Base-by-base conservation (phyloP, 1,140 invertebrate genomes). In the Goniozus legneri region DNA sequence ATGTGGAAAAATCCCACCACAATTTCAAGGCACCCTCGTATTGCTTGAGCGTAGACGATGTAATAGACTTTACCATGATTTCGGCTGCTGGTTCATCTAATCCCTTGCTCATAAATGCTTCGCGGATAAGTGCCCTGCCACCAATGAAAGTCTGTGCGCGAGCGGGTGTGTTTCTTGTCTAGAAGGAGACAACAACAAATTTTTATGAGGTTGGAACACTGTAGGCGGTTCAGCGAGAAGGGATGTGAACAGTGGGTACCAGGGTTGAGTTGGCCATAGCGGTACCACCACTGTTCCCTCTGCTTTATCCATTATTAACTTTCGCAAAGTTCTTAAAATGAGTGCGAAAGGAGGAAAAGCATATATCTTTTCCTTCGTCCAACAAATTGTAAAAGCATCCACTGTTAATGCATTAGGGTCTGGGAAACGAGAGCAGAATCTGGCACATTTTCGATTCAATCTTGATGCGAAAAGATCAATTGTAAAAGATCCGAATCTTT, bases 11-110 rank as follows among this genome's bases (percentile, higher is more conserved):
- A 1, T 44, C 6, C 46, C 56, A 56, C 59, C 59, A 64, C 1
- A 27, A 14, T 47, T 58, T 62, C 3, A 54, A 46, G 3, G 46
- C 33, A 4, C 34, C 33, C n/a, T 55, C 46, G 42, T 66, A 65
- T 30, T 68, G 60, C 19, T 58, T 60, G 3, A 52, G 24, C 2
- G 65, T 66, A 34, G 13, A 48, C 0, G 50, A 27, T 2, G 62
- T 47, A 2, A 65, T 20, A 13, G 63, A 67, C 1, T 50, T 47
- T 16, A 64, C 6, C 52, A 65, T 62, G 7, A 64, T 18, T 8
- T 51, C 36, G 8, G 60, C 3, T 0, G 52, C 36, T 13, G 53
- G 14, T 22, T 20, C 27, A 8, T 44, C 32, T 6, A 51, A 22
- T n/a, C 34, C 41, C 21, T 44, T 51, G 7, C 33, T 13, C 6